These are phyloP conservation scores for Lepidocyrtoides sp. DNA, from an alignment of 2,888 invertebrate genomes.

Conservation along the genomic window DNA sequence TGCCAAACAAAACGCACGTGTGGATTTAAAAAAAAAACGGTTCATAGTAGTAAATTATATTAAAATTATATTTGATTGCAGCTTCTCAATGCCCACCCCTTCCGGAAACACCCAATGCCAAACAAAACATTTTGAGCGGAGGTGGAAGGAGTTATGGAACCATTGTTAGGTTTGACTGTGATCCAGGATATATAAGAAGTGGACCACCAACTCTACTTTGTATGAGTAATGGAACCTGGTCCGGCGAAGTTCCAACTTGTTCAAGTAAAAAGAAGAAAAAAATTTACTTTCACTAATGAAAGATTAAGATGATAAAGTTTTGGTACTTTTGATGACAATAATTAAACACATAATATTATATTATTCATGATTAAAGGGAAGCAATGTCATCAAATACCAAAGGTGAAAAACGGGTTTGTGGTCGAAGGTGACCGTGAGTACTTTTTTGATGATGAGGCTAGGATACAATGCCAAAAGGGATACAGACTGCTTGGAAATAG, in stretches of 20 bases:
- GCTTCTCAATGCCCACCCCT: conserved; percentile 97
- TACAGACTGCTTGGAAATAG: conserved; percentile 94
- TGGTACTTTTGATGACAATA: too few species aligned
- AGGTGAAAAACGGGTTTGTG: conserved; percentile 95
- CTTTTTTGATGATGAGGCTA: conserved; percentile 95
- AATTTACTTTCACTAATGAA: background rate
- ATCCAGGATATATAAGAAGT: conserved; percentile 95
- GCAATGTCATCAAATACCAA: conserved; percentile 91
- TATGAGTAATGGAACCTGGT: conserved; percentile 99
- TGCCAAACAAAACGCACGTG: background rate
- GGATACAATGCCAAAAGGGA: conserved; percentile 96
- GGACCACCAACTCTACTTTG: conserved; percentile 97
- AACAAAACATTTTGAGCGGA: conserved; percentile 95
- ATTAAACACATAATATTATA: background rate
- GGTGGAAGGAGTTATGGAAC: conserved; percentile 97
- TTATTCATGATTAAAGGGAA: conserved; percentile 88
- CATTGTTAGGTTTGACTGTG: conserved; percentile 96
- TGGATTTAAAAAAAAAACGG: too few species aligned
- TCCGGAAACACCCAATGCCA: conserved; percentile 95
- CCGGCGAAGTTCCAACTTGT: conserved; percentile 95
- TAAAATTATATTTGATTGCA: conserved; percentile 86
- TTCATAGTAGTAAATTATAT: too few species aligned
- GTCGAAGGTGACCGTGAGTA: conserved; percentile 93
- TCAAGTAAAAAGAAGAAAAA: conserved; percentile 89
- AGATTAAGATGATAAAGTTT: background rate